Evolutionary conservation across 2,113 vertebrate species (phyloP).

Genomic region (Odontesthes bonariensis): DNA sequence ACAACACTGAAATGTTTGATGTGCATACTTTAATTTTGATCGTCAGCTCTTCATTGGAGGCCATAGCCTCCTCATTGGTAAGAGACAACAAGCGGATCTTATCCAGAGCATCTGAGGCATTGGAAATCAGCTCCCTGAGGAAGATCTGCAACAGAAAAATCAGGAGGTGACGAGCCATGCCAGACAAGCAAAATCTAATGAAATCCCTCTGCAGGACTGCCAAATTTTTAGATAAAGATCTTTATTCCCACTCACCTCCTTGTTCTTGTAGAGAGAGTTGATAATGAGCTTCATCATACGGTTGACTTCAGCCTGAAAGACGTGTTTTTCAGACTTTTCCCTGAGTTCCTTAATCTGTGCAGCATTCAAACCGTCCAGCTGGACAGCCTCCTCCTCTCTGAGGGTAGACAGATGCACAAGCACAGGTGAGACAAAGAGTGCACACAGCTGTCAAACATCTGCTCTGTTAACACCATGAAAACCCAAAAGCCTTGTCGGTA

Average conservation of each 20-base stretch:
- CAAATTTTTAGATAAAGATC: background rate
- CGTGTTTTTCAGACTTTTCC: conserved; percentile 97
- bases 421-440: conserved; percentile 9
- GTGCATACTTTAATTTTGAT: conserved; percentile 92
- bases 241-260: conserved; percentile 87
- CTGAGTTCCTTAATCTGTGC: conserved; percentile 97
- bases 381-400: conserved; percentile 98
- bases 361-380: conserved; percentile 95
- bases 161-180: background rate
- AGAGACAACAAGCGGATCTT: conserved; percentile 93
- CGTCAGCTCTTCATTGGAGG: conserved; percentile 90
- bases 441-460: background rate
- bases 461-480: background rate
- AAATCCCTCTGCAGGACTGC: background rate
- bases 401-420: conserved; percentile 21
- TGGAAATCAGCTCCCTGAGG: conserved; percentile 94
- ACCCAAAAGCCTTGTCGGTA: background rate
- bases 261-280: conserved; percentile 98
- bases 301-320: conserved; percentile 98
- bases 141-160: conserved; percentile 86
- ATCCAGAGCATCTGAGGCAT: conserved; percentile 94
- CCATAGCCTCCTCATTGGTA: conserved; percentile 89
- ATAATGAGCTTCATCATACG: conserved; percentile 99
- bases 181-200: background rate
- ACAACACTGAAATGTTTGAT: background rate